Evolutionary conservation across 2,888 invertebrate genomes (phyloP).

Genomic region (Ichneumon xanthorius): DNA sequence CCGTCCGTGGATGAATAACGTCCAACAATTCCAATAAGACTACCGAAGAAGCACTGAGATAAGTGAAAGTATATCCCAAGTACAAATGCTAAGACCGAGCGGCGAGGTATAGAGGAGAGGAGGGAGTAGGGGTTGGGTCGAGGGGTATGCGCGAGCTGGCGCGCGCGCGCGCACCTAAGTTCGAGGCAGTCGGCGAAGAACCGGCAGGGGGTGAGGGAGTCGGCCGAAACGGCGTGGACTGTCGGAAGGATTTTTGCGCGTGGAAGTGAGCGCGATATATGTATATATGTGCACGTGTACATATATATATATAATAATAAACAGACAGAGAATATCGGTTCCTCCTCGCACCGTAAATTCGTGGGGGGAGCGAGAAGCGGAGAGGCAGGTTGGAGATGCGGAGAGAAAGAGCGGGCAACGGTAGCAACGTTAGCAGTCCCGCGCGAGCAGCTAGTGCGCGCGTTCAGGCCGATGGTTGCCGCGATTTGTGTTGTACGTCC

Average conservation of each 20-base stretch:
- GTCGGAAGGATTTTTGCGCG: neutral
- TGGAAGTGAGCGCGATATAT: neutral
- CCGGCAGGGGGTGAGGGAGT: conserved; percentile 46
- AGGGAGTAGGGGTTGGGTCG: conserved; percentile 68
- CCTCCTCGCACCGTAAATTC: neutral
- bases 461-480: conserved; percentile 2
- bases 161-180: conserved; percentile 62
- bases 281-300: too few relatives aligned
- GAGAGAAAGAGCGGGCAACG: neutral
- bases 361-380: neutral
- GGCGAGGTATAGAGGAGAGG: conserved; percentile 56
- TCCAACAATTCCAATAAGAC: conserved; percentile 6
- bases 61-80: conserved; percentile 11
- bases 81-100: neutral
- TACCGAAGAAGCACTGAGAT: conserved; percentile 5
- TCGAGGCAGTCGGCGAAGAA: conserved; percentile 33
- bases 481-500: conserved; percentile 44
- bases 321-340: neutral
- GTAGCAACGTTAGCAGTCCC: neutral
- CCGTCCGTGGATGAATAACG: neutral
- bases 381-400: neutral
- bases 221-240: conserved; percentile 30
- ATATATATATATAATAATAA: neutral
- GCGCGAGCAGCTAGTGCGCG: conserved; percentile 12
- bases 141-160: conserved; percentile 59